A percentile compares a stretch with the other conserved stretches of the same genome.
phyloP scores from a whole-genome alignment of 2,797 vertebrate genomes.

The Galago senegalensis region DNA sequence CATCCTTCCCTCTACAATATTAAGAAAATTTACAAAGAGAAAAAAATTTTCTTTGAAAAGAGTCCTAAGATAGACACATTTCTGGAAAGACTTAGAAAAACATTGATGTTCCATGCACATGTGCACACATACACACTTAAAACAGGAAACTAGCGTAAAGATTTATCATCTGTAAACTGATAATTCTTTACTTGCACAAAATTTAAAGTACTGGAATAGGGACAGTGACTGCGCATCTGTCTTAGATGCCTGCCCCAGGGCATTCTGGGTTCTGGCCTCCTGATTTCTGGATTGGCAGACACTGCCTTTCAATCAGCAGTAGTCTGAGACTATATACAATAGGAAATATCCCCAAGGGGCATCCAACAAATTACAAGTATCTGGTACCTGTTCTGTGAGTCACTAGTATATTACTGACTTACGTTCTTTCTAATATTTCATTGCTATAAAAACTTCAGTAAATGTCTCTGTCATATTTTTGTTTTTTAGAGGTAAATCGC shows the following conservation, averaged over 20 bases:
- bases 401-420: background rate
- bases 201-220: too few species aligned
- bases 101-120: background rate
- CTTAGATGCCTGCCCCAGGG: background rate
- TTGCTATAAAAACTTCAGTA: background rate
- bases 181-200: background rate
- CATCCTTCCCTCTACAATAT: background rate
- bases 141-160: background rate
- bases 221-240: background rate
- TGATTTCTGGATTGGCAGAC: background rate
- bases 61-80: background rate
- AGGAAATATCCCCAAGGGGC: background rate
- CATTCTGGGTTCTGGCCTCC: background rate
- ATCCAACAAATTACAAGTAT: background rate
- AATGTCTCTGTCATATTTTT: background rate
- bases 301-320: background rate
- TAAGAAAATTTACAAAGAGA: background rate
- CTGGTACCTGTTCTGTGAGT: too few species aligned
- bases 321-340: background rate
- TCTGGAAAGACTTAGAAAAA: background rate
- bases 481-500: background rate
- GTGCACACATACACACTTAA: background rate
- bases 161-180: background rate
- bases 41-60: constrained; percentile 35
- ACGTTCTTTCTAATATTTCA: background rate